These are phyloP conservation scores for Etheostoma spectabile DNA, from an alignment of 2,113 vertebrate genomes.

Conservation along the genomic window DNA sequence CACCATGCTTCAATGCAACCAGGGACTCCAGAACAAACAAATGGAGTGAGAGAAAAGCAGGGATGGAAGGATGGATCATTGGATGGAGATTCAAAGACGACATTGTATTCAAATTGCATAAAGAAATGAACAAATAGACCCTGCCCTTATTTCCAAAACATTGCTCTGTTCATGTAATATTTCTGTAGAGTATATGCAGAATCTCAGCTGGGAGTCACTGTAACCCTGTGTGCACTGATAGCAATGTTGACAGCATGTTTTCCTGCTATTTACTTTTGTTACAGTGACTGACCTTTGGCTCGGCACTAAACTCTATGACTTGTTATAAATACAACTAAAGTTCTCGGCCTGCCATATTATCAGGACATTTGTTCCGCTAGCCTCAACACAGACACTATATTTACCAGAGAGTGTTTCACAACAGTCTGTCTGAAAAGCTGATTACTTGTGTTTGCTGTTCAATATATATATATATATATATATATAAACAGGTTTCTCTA, in stretches of 20 bases:
- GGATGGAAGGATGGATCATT: not conserved
- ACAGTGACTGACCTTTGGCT: not conserved
- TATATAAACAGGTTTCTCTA: no score
- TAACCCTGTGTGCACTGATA: no score
- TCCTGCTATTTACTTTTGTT: not conserved
- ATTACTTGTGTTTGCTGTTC: no score
- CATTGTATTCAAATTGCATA: not conserved
- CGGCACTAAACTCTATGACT: not conserved
- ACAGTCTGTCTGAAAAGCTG: no score
- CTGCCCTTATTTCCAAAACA: not conserved
- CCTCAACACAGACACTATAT: no score
- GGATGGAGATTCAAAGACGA: not conserved
- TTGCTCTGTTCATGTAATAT: no score
- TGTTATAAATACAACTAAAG: not conserved
- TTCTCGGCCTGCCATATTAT: no score
- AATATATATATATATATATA: no score
- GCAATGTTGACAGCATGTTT: no score
- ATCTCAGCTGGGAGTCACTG: not conserved
- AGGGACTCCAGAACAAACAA: slow-evolving; percentile 33
- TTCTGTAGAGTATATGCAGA: no score
- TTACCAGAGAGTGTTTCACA: no score
- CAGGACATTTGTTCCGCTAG: no score
- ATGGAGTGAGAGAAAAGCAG: slow-evolving; percentile 10
- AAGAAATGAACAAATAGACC: not conserved
- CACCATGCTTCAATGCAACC: slow-evolving; percentile 40